Conservation (phyloP, 2,888 invertebrate species). For the Nesidiocoris tenuis region DNA sequence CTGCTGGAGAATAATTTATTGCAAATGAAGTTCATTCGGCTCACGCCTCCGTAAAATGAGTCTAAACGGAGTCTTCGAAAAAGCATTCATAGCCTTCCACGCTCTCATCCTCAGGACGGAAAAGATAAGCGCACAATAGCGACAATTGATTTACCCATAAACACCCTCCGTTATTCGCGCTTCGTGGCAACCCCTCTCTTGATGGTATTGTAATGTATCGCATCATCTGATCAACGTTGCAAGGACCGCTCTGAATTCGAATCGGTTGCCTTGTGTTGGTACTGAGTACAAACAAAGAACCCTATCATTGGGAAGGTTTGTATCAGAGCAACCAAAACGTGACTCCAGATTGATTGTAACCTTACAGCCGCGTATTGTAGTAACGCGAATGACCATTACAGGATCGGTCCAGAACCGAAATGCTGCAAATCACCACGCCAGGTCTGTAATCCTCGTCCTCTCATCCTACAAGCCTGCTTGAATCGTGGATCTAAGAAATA, state of each 20-base stretch:
- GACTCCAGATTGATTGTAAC: neutral
- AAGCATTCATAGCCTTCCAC: neutral
- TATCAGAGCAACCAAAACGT: neutral
- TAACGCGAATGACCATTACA: no score
- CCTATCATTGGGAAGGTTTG: neutral
- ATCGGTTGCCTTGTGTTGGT: neutral
- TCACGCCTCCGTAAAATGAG: no score
- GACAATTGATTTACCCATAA: neutral
- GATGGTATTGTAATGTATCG: neutral
- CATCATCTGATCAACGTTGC: neutral
- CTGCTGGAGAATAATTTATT: no score
- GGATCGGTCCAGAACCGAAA: no score
- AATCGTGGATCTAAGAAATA: no score
- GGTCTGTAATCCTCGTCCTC: no score
- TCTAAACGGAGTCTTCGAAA: neutral
- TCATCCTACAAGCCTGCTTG: no score
- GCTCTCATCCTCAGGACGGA: neutral
- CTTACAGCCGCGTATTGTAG: no score
- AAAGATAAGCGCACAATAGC: neutral
- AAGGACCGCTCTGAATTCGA: neutral
- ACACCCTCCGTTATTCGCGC: neutral
- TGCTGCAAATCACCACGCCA: no score
- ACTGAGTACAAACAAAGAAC: neutral
- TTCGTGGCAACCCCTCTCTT: neutral
- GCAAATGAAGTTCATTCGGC: no score